These are phyloP conservation scores for Callithrix jacchus DNA, from an alignment of 2,113 vertebrate genomes.

Conservation along the genomic window DNA sequence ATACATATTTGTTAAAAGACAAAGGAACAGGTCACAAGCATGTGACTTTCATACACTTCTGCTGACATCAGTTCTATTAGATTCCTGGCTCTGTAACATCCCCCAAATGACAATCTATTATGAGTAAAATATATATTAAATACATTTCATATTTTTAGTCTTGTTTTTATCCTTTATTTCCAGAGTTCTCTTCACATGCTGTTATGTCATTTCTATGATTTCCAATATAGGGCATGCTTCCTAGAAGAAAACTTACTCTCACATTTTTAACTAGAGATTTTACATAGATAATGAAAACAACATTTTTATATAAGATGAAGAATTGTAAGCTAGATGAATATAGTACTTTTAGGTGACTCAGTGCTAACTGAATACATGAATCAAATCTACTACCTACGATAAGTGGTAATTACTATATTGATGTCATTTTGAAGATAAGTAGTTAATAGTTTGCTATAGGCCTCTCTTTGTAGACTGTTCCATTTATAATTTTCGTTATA, in stretches of 20 bases:
- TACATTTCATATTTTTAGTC: neutral
- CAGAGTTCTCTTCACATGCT: neutral
- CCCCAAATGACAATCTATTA: neutral
- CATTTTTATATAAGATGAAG: neutral
- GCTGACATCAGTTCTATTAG: neutral
- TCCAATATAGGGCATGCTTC: neutral
- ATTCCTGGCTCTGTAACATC: neutral
- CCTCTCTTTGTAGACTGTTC: neutral
- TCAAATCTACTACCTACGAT: neutral
- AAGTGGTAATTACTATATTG: neutral
- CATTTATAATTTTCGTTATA: neutral
- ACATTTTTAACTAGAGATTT: neutral
- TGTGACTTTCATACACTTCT: neutral
- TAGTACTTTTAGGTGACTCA: neutral
- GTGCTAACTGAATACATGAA: neutral
- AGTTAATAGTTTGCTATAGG: neutral
- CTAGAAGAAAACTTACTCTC: neutral
- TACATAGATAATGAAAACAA: neutral
- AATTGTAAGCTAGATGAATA: neutral
- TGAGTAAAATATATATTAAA: neutral
- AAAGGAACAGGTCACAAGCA: neutral
- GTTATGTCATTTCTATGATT: neutral
- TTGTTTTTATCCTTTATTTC: neutral
- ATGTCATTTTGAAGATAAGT: neutral
- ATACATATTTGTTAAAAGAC: neutral